Conservation (phyloP, 2,797 vertebrate species). For the Chanos chanos region DNA sequence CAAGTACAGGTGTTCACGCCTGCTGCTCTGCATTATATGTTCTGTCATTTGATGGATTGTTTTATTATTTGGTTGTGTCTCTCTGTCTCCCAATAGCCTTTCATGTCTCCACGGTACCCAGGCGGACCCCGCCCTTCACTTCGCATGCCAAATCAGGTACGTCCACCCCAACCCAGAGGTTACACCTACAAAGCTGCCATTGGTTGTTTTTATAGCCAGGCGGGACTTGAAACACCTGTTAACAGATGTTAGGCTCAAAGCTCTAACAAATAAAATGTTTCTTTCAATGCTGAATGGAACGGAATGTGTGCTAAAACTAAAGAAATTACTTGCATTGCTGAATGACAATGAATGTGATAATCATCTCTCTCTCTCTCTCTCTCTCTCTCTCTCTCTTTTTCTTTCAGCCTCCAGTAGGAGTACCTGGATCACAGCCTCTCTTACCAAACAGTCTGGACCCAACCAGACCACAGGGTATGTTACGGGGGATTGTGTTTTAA, state of each 20-base stretch:
- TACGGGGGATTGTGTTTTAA: background rate
- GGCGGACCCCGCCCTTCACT: constrained; percentile 82
- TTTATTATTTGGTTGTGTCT: constrained; percentile 9
- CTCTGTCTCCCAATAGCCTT: constrained; percentile 70
- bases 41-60: no score
- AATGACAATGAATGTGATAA: no score
- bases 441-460: constrained; percentile 84
- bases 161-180: background rate
- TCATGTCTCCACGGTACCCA: constrained; percentile 89
- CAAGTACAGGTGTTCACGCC: background rate
- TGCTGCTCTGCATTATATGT: no score
- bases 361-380: background rate
- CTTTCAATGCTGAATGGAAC: no score
- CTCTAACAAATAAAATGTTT: no score
- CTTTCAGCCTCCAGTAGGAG: constrained; percentile 80
- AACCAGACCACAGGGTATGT: constrained; percentile 79
- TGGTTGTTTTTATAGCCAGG: no score
- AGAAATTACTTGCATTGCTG: no score
- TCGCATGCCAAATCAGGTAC: constrained; percentile 86
- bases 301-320: no score
- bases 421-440: constrained; percentile 84
- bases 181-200: no score
- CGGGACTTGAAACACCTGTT: no score
- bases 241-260: no score
- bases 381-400: background rate